A percentile compares a stretch with the other conserved stretches of the same genome.
These are phyloP conservation scores for Nylanderia fulva DNA, from an alignment of 1,140 invertebrate species.

Conservation along the genomic window DNA sequence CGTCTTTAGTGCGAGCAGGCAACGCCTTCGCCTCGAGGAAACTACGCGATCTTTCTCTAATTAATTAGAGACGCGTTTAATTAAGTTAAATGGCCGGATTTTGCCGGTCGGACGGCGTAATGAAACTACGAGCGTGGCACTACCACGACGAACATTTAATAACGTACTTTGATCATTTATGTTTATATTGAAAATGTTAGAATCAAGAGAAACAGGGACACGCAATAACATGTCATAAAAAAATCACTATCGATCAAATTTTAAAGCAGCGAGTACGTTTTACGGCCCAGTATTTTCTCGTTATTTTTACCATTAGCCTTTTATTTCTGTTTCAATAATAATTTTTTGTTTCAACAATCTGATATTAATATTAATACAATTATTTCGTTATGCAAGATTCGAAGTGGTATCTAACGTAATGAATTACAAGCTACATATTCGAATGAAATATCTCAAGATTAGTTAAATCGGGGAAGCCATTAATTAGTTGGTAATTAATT, in stretches of 20 bases:
- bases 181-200: constrained; percentile 35
- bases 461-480: constrained; percentile 19
- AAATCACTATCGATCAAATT: background rate
- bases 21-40: constrained; percentile 45
- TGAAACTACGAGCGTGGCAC: constrained; percentile 32
- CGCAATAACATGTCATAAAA: background rate
- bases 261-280: background rate
- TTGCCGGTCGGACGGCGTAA: constrained; percentile 15
- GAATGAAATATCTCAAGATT: background rate
- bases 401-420: background rate
- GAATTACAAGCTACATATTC: background rate
- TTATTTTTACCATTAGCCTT: background rate
- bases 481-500: constrained; percentile 68
- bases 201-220: background rate
- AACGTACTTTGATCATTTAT: background rate
- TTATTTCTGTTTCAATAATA: background rate
- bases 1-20: background rate
- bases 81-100: constrained; percentile 72
- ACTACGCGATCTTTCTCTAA: constrained; percentile 67
- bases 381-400: background rate
- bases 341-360: background rate
- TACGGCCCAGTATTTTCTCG: background rate
- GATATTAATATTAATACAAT: background rate
- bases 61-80: constrained; percentile 75
- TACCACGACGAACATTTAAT: constrained; percentile 18